Evolutionary conservation across 2,888 invertebrate genomes (phyloP).

Genomic region (Agrotis puta): DNA sequence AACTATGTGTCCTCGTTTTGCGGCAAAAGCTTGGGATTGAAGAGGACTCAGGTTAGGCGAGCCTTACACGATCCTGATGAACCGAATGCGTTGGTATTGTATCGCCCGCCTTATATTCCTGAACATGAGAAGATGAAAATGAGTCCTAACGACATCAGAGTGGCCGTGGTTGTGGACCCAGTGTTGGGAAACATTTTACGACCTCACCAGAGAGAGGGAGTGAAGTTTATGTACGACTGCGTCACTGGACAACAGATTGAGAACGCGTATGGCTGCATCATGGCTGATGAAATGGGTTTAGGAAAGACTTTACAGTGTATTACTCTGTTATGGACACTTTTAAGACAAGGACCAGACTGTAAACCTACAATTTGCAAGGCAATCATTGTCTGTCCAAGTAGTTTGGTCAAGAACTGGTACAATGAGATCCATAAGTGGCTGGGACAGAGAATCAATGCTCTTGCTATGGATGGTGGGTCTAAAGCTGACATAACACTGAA

Average conservation of each 20-base stretch:
- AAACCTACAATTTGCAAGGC: slow-evolving; percentile 97
- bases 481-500: slow-evolving; percentile 96
- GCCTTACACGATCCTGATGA: slow-evolving; percentile 98
- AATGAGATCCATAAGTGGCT: slow-evolving; percentile 99
- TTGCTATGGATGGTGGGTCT: slow-evolving; percentile 96
- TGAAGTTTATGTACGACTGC: slow-evolving; percentile 99
- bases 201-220: slow-evolving; percentile 99
- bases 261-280: slow-evolving; percentile 97
- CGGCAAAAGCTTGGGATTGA: slow-evolving; percentile 95
- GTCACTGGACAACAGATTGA: slow-evolving; percentile 98
- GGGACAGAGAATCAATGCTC: slow-evolving; percentile 94
- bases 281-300: slow-evolving; percentile 99
- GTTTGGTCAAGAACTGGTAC: slow-evolving; percentile 99
- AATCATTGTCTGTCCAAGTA: slow-evolving; percentile 99
- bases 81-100: slow-evolving; percentile 97
- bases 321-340: slow-evolving; percentile 97
- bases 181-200: slow-evolving; percentile 96
- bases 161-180: slow-evolving; percentile 99
- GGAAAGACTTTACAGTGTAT: slow-evolving; percentile 99
- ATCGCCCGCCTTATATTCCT: slow-evolving; percentile 95
- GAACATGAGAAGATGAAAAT: slow-evolving; percentile 97
- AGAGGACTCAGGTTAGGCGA: slow-evolving; percentile 91
- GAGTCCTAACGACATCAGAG: slow-evolving; percentile 92
- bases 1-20: slow-evolving; percentile 95
- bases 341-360: slow-evolving; percentile 97